phyloP scores from a whole-genome alignment of 2,888 invertebrate genomes.

The Minunthozetes semirufus region DNA sequence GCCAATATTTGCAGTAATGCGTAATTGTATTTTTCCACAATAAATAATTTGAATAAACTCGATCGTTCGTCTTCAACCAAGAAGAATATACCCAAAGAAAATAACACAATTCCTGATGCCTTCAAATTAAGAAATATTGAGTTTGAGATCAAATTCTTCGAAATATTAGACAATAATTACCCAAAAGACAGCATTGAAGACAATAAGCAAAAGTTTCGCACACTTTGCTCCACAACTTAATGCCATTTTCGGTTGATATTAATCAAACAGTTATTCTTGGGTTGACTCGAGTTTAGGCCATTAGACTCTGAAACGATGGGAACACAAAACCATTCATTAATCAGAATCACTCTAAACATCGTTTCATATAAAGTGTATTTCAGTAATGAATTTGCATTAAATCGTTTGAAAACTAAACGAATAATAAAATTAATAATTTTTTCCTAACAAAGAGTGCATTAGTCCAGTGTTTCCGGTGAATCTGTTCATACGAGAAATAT shows the following conservation, averaged over 20 bases:
- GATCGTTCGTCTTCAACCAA: constrained; percentile 54
- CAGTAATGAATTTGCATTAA: too few species aligned
- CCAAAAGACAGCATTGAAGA: constrained; percentile 52
- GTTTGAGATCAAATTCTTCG: background rate
- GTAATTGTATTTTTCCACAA: constrained; percentile 49
- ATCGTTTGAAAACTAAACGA: too few species aligned
- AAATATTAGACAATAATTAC: background rate
- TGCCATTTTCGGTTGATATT: constrained; percentile 36
- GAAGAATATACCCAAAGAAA: constrained; percentile 55
- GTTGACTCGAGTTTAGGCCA: background rate
- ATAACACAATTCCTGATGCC: constrained; percentile 54
- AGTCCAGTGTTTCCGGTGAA: too few species aligned
- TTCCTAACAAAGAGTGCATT: too few species aligned
- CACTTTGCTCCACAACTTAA: constrained; percentile 50
- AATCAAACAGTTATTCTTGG: too few species aligned
- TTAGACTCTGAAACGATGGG: background rate
- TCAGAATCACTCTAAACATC: too few species aligned
- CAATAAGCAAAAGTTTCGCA: constrained; percentile 50
- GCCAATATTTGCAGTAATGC: constrained; percentile 52
- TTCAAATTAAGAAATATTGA: background rate
- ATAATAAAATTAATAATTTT: too few species aligned
- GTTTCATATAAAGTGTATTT: too few species aligned
- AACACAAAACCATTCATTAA: background rate
- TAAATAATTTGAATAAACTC: constrained; percentile 53
- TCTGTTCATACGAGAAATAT: too few species aligned